Evolutionary conservation across 2,113 vertebrate genomes (phyloP).

Genomic region (Thinocorus orbignyianus): DNA sequence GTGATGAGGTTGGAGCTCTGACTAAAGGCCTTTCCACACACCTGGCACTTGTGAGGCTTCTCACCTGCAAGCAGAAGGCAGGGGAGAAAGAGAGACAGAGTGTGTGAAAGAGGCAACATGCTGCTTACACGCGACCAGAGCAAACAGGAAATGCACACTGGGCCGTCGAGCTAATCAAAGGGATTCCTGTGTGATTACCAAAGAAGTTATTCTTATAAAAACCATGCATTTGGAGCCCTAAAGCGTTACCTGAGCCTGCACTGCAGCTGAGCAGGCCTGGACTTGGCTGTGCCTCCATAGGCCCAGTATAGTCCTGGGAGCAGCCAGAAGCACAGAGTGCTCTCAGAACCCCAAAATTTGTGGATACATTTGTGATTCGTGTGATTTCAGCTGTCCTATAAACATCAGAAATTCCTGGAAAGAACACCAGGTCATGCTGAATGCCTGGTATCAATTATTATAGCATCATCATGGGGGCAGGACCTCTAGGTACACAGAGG

Average conservation of each 20-base stretch:
- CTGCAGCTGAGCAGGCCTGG: not conserved
- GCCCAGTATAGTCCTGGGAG: not conserved
- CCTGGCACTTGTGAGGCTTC: conserved; percentile 98
- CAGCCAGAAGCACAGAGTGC: not conserved
- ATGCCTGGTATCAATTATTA: not conserved
- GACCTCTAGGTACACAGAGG: not conserved
- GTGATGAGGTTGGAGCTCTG: conserved; percentile 99
- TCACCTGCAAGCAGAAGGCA: conserved; percentile 81
- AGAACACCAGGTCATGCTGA: not conserved
- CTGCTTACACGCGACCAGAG: not conserved
- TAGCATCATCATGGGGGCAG: not conserved
- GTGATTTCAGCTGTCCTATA: not conserved
- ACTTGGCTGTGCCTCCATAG: not conserved
- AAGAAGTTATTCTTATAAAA: not conserved
- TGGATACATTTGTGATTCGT: not conserved
- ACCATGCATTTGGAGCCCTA: not conserved
- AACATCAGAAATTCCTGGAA: not conserved
- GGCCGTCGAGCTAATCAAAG: not conserved
- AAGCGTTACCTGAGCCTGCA: not conserved
- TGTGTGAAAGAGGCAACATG: not conserved
- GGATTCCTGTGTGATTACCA: not conserved
- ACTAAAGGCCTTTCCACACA: conserved; percentile 99
- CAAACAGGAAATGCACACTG: not conserved
- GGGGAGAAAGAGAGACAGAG: not conserved
- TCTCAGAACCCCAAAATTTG: not conserved